Evolutionary conservation across 2,113 vertebrate genomes (phyloP).

Genomic region (Phalacrocorax aristotelis): DNA sequence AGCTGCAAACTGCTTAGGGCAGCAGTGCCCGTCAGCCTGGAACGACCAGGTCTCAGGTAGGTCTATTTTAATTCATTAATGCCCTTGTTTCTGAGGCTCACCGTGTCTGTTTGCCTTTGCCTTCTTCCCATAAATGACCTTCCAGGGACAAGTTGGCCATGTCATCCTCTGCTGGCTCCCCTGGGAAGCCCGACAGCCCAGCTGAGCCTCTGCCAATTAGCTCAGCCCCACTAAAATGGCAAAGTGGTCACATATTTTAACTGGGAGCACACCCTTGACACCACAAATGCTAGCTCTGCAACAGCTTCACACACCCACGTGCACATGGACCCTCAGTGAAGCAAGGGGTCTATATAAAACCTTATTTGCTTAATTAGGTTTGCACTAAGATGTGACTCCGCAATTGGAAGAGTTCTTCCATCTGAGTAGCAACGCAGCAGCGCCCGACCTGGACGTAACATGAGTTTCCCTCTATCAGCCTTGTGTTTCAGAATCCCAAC

Average conservation of each 20-base stretch:
- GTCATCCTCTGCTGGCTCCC: background rate
- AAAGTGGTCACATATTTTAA: rapidly evolving
- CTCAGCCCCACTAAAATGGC: background rate
- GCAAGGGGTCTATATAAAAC: background rate
- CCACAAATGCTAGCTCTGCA: background rate
- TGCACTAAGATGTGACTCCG: background rate
- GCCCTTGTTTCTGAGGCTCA: background rate
- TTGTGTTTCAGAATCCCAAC: background rate
- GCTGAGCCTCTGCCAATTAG: background rate
- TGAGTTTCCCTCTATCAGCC: rapidly evolving
- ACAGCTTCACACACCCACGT: background rate
- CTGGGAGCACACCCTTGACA: background rate
- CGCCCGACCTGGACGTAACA: background rate
- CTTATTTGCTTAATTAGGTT: background rate
- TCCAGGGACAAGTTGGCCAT: background rate
- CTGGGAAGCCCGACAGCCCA: background rate
- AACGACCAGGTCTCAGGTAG: background rate
- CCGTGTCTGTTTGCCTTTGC: background rate
- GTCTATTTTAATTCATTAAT: background rate
- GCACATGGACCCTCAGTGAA: background rate
- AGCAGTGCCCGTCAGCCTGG: background rate
- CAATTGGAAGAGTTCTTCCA: rapidly evolving
- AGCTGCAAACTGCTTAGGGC: background rate
- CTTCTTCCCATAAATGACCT: background rate
- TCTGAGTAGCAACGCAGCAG: background rate